Base-by-base conservation (phyloP, 2,888 invertebrate genomes). In the Drosophila anceps region DNA sequence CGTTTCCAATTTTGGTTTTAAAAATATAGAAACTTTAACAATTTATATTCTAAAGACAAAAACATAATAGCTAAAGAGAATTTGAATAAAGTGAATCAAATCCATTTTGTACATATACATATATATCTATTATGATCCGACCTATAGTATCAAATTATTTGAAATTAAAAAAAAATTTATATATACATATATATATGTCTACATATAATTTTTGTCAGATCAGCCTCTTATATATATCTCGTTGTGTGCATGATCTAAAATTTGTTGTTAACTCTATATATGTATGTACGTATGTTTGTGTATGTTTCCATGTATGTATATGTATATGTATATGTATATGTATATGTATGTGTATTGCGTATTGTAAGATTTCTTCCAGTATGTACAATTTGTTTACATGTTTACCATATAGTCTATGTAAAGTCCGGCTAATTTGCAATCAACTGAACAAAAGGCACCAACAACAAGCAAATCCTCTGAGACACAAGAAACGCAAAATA, bases 351-450 rank as follows among this genome's bases (percentile, higher is more conserved):
- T 64, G 54, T 65, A 63, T 82, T 84, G 59, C 55, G 50, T 65
- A 69, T 68, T 60, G 50, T 65, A 73, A 69, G 51, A 68, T 74
- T 58, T 81, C 78, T 81, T 79, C 79, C 79, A 78, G 18, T 77
- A 66, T 80, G 59, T 80, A 80, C 76, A 79, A 76, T 71, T 76
- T 80, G 76, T 81, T 69, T 81, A 81, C 57, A 79, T 77, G 66
- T 80, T 81, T 81, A 76, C 63, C 73, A 77, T 80, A 79, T 79
- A 79, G 81, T 81, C 81, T 81, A 77, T 79, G 55, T 76, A 54
- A 81, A 48, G 54, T 44, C 39, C 37, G 43, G 39, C 39, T 37
- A 41, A 27, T 55, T 48, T 39, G 18, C 18, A 35, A 44, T 18
- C 35, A 60, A 44, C 43, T 29, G n/a, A 60, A 55, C 59, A 57